These are phyloP conservation scores for Hypotaenidia okinawae DNA, from an alignment of 2,797 vertebrate species.

Conservation along the genomic window DNA sequence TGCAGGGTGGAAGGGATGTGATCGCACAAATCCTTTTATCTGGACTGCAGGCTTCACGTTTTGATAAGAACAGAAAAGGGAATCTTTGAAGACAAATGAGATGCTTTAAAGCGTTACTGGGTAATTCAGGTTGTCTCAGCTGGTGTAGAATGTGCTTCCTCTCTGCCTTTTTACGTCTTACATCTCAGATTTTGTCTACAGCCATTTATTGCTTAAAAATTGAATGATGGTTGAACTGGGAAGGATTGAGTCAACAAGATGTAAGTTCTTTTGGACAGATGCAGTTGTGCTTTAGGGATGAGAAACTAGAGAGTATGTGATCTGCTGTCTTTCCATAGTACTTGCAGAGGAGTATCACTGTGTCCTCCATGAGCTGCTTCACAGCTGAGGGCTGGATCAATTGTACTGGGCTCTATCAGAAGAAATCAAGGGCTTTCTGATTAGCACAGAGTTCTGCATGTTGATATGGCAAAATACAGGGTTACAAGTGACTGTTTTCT, in stretches of 20 bases:
- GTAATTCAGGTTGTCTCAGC: background rate
- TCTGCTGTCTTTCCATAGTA: background rate
- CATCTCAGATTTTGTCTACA: background rate
- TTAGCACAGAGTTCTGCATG: background rate
- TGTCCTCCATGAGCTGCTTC: background rate
- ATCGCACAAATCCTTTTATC: background rate
- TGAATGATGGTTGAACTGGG: background rate
- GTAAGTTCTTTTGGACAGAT: background rate
- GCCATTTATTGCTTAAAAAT: background rate
- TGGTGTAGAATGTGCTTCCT: background rate
- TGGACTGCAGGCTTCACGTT: background rate
- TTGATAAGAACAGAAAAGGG: background rate
- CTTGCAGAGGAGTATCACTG: accelerated
- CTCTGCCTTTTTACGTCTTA: background rate
- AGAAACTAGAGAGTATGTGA: background rate
- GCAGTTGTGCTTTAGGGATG: background rate
- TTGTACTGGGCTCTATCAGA: accelerated
- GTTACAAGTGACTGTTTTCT: background rate
- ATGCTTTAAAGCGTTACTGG: background rate
- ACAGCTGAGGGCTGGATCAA: background rate
- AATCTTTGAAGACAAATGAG: background rate
- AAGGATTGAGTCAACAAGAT: background rate
- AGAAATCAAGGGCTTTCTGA: background rate
- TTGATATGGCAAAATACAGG: background rate
- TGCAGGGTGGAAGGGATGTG: background rate